A percentile compares a stretch with the other conserved stretches of the same genome.
Conservation (phyloP, 2,113 vertebrate genomes). For the Polypterus bichir region DNA sequence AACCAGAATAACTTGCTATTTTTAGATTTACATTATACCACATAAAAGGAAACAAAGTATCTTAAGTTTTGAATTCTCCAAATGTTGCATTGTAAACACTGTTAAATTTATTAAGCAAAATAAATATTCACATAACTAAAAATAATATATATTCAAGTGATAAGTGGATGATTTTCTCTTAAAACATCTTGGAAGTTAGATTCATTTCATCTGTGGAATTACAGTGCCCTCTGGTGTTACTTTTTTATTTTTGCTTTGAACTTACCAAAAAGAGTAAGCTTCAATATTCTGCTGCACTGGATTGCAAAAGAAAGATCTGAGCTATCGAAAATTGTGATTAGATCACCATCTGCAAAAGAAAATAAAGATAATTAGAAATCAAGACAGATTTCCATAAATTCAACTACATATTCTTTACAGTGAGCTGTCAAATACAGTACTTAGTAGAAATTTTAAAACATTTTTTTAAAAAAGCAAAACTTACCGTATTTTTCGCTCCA, state of each 20-base stretch:
- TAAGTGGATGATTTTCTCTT: neutral
- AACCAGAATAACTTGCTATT: too few species aligned
- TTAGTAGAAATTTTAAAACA: too few species aligned
- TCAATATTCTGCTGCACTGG: conserved; percentile 98
- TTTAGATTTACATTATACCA: too few species aligned
- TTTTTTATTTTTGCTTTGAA: conserved; percentile 8
- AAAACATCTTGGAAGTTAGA: conserved; percentile 12
- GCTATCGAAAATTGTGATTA: conserved; percentile 98
- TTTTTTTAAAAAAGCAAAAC: too few species aligned
- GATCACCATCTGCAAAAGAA: conserved; percentile 78
- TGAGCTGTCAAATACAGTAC: too few species aligned
- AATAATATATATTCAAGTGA: neutral
- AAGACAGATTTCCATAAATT: neutral
- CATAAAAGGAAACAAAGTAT: too few species aligned
- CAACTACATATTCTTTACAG: too few species aligned
- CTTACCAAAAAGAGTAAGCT: conserved; percentile 92
- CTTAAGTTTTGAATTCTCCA: too few species aligned
- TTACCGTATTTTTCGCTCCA: too few species aligned
- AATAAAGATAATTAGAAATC: conserved; percentile 5
- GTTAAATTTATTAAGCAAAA: conserved; percentile 9
- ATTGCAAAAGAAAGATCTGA: conserved; percentile 97
- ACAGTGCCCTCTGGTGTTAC: neutral
- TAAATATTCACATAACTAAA: neutral
- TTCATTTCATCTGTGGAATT: neutral
- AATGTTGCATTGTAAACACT: conserved; percentile 16